These are phyloP conservation scores for Bolborhynchus lineola DNA, from an alignment of 2,113 vertebrate genomes.

Conservation along the genomic window DNA sequence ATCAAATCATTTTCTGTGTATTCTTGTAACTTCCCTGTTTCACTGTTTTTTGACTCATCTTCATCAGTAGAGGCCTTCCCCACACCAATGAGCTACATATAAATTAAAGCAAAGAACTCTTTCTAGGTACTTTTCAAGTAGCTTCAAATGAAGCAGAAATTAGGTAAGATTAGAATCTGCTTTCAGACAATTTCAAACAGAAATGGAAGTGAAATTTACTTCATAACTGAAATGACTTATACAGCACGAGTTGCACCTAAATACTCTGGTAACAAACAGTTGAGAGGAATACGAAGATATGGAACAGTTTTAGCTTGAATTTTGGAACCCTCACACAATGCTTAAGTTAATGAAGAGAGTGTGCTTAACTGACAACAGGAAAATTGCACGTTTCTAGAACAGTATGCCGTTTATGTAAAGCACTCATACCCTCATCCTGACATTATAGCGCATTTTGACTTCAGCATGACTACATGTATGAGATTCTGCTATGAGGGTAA, in stretches of 20 bases:
- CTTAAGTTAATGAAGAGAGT: neutral
- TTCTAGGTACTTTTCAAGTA: neutral
- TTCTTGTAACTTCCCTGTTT: neutral
- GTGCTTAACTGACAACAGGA: neutral
- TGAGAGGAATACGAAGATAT: neutral
- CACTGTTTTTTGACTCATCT: neutral
- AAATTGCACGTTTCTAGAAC: neutral
- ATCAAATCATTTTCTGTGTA: neutral
- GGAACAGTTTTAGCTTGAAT: neutral
- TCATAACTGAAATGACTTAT: neutral
- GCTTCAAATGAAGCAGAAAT: neutral
- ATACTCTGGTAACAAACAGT: neutral
- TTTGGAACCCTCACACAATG: neutral
- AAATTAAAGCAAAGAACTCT: neutral
- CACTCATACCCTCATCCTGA: neutral
- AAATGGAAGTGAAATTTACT: neutral
- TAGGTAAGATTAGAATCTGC: neutral
- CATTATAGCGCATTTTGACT: neutral
- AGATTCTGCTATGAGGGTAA: neutral
- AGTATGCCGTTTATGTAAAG: neutral
- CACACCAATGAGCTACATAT: neutral
- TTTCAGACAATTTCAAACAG: neutral
- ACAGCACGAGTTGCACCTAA: neutral
- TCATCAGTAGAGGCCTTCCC: neutral
- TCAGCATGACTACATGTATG: neutral